Evolutionary conservation across 2,113 vertebrate genomes (phyloP).

Genomic region (Burhinus bistriatus): DNA sequence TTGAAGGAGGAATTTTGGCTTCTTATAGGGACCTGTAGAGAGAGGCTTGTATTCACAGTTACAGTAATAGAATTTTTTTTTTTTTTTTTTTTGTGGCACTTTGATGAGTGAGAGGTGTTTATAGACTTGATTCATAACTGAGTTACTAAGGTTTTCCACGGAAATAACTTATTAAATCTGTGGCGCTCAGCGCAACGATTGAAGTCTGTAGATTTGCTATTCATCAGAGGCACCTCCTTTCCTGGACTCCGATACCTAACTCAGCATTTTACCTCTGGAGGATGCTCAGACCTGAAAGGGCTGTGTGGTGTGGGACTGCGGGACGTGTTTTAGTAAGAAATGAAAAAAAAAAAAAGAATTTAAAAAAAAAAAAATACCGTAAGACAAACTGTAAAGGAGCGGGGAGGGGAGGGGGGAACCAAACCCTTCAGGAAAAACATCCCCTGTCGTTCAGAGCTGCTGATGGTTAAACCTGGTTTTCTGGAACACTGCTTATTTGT

Average conservation of each 20-base stretch:
- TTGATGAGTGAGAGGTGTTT: slow-evolving; percentile 78
- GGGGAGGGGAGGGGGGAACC: background rate
- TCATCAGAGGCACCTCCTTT: slow-evolving; percentile 70
- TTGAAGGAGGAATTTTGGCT: slow-evolving; percentile 15
- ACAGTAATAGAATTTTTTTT: slow-evolving; percentile 48
- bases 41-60: slow-evolving; percentile 57
- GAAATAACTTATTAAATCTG: slow-evolving; percentile 81
- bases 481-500: slow-evolving; percentile 61
- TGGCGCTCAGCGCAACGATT: slow-evolving; percentile 51
- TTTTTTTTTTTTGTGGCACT: slow-evolving; percentile 58
- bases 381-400: slow-evolving; percentile 2
- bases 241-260: background rate
- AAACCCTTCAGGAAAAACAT: slow-evolving; percentile 8
- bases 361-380: background rate
- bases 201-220: slow-evolving; percentile 65
- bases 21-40: slow-evolving; percentile 37
- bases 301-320: background rate
- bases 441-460: background rate
- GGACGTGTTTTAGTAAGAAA: background rate
- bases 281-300: background rate
- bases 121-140: slow-evolving; percentile 75
- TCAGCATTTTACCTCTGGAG: slow-evolving; percentile 46
- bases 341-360: background rate
- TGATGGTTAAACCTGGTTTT: slow-evolving; percentile 48
- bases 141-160: slow-evolving; percentile 79